Base-by-base conservation (phyloP, 2,888 invertebrate genomes). In the Nymphalis c-album region DNA sequence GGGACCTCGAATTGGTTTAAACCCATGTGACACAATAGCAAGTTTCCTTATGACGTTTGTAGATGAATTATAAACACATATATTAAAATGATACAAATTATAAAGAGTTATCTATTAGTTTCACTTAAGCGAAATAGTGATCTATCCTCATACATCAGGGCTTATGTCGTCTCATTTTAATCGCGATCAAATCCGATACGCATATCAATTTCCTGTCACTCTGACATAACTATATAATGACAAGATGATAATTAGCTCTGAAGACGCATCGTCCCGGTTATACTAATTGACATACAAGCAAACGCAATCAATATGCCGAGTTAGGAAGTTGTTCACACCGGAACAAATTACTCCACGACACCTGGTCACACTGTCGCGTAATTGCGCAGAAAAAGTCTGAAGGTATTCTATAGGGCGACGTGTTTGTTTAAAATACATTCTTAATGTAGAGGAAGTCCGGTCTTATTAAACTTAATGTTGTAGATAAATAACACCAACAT, bases 231-330 rank as follows among this genome's bases (percentile, higher is more conserved):
- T 84, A 85, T 82, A 77, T 80, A 65, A 75, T 87, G 88, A 90
- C 90, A 88, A 80, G 88, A 85, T 80, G 82, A 85, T 91, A 91
- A 91, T 91, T 90, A 91, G 88, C 55, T 17, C 83, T 81, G 85
- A 89, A 91, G 91, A 90, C 88, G 83, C 89, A 89, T 90, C 85
- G 87, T 85, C 81, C 82, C 85, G 85, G 85, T 85, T 78, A 86
- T 84, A 86, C 85, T 91, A 91, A 91, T 91, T 91, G 91, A 90
- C 89, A 85, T 87, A 91, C 91, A 91, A 83, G 91, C 86, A 90
- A 91, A 91, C 84, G 88, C 91, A 90, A 91, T 91, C 91, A 91
- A 89, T 91, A 87, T 83, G 85, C 83, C 84, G 83, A 81, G 80
- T 81, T 80, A 80, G 90, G 87, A 87, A 85, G 87, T 80, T 80